Evolutionary conservation across 2,797 vertebrate genomes (phyloP).

Genomic region (Gallinago stenura): DNA sequence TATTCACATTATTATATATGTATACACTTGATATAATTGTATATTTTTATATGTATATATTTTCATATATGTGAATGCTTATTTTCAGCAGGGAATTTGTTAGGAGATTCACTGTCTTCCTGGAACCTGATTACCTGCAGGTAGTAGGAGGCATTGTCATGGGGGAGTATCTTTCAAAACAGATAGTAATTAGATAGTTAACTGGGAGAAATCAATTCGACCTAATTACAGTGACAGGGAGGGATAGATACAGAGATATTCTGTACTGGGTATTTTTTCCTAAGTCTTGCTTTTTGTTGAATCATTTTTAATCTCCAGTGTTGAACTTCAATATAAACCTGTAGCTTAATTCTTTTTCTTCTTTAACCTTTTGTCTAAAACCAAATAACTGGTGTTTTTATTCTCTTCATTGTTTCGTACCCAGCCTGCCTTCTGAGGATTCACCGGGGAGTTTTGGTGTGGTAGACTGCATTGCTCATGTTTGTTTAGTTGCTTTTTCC

Average conservation of each 20-base stretch:
- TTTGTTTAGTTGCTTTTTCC: background rate
- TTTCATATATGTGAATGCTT: background rate
- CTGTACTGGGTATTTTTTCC: background rate
- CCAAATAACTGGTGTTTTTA: background rate
- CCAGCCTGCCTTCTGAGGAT: background rate
- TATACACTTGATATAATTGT: background rate
- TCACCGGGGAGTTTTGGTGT: background rate
- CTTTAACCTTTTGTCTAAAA: background rate
- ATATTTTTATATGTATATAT: background rate
- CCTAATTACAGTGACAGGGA: background rate
- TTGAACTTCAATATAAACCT: background rate
- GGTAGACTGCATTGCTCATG: background rate
- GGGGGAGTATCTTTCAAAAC: background rate
- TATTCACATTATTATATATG: background rate
- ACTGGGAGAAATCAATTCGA: background rate
- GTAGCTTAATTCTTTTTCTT: background rate
- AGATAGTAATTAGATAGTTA: background rate
- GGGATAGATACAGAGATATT: background rate
- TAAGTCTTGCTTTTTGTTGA: background rate
- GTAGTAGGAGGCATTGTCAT: background rate
- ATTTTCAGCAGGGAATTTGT: background rate
- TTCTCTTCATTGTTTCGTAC: rapidly evolving
- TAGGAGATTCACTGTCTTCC: background rate
- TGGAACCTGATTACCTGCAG: background rate
- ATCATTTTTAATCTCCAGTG: background rate